Percentiles rank a stretch among this genome's conserved stretches.
These are phyloP conservation scores for Drosophila prosaltans DNA, from an alignment of 1,140 invertebrate species.

Conservation along the genomic window DNA sequence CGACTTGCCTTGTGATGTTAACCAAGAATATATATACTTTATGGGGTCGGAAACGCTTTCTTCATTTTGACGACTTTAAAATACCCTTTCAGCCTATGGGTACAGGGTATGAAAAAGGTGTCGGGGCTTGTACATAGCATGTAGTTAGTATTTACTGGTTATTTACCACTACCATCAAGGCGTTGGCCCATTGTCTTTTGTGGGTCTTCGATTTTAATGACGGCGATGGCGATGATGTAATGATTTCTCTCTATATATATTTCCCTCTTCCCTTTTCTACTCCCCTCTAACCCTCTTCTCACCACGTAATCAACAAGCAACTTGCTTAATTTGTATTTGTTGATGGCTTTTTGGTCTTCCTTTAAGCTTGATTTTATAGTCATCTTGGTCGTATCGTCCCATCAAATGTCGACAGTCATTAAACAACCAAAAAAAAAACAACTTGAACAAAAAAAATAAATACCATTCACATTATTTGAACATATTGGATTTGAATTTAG, in stretches of 20 bases:
- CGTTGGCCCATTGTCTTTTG: conserved; percentile 62
- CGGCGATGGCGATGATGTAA: conserved; percentile 74
- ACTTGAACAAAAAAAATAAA: background rate
- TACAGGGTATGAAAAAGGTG: conserved; percentile 28
- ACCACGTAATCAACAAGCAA: conserved; percentile 56
- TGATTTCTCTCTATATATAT: conserved; percentile 13
- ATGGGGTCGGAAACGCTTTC: no score
- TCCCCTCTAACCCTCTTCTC: background rate
- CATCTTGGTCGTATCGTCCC: conserved; percentile 5
- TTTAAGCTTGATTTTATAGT: conserved; percentile 32
- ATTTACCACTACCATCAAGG: conserved; percentile 29
- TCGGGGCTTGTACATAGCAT: conserved; percentile 21
- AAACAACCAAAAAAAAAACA: conserved; percentile 1
- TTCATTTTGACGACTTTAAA: no score
- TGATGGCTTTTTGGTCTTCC: conserved; percentile 41
- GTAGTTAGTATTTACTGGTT: conserved; percentile 5
- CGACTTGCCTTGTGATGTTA: no score
- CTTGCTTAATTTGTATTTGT: conserved; percentile 47
- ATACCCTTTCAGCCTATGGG: no score
- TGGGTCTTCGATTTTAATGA: conserved; percentile 77
- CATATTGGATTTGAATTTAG: background rate
- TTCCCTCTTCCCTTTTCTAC: no score
- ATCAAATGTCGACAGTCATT: conserved; percentile 12
- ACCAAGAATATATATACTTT: no score
- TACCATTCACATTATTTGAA: conserved; percentile 5